Percentiles rank a stretch among this genome's conserved stretches.
phyloP scores from a whole-genome alignment of 2,797 vertebrate genomes.

The Sebastes paucispinis region DNA sequence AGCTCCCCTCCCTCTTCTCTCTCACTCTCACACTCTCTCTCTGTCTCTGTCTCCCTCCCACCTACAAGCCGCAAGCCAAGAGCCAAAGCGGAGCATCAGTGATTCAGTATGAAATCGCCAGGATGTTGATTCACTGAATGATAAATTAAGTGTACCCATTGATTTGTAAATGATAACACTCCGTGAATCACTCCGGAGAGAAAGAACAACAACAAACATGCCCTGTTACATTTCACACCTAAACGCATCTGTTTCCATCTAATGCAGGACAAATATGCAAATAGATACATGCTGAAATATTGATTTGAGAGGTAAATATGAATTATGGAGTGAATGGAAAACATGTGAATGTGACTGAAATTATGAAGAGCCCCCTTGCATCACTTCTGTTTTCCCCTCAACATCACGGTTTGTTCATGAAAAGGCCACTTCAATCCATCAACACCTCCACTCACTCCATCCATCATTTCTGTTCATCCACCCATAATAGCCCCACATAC shows the following conservation, averaged over 20 bases:
- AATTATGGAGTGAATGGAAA: slow-evolving; percentile 33
- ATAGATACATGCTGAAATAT: slow-evolving; percentile 33
- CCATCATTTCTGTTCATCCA: slow-evolving; percentile 58
- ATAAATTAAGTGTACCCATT: slow-evolving; percentile 56
- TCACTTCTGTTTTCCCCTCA: slow-evolving; percentile 7
- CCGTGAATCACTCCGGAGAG: slow-evolving; percentile 39
- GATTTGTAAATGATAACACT: slow-evolving; percentile 51
- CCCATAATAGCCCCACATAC: slow-evolving; percentile 40
- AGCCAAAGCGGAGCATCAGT: slow-evolving; percentile 44
- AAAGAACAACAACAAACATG: slow-evolving; percentile 39
- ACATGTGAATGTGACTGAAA: slow-evolving; percentile 32
- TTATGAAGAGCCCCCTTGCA: not conserved
- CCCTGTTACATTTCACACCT: slow-evolving; percentile 42
- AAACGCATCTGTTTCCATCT: slow-evolving; percentile 35
- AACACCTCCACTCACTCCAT: slow-evolving; percentile 44
- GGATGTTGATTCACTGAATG: slow-evolving; percentile 68
- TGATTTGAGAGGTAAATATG: slow-evolving; percentile 38
- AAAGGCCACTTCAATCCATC: slow-evolving; percentile 71
- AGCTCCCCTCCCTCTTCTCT: slow-evolving; percentile 28
- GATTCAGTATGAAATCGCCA: slow-evolving; percentile 62
- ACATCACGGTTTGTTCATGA: slow-evolving; percentile 29
- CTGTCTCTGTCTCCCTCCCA: slow-evolving; percentile 45
- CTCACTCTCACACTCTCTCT: slow-evolving; percentile 11
- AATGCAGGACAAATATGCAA: slow-evolving; percentile 37
- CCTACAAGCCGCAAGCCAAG: slow-evolving; percentile 32